A percentile compares a stretch with the other conserved stretches of the same genome.
phyloP scores from a whole-genome alignment of 1,140 invertebrate genomes.

The Rhizoglyphus robini region DNA sequence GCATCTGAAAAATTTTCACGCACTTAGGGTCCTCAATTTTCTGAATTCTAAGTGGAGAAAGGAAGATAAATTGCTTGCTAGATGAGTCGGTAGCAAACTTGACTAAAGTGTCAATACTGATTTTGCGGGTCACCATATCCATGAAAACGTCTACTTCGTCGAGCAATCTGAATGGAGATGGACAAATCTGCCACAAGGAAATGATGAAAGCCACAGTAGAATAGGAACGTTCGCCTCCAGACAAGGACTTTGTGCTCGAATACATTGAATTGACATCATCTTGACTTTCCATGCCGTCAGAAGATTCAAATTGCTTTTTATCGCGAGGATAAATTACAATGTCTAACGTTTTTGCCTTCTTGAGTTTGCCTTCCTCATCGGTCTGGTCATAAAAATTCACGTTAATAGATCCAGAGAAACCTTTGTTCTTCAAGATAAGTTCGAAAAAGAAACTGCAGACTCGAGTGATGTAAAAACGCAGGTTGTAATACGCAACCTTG shows the following conservation, averaged over 20 bases:
- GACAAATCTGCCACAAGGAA: conserved; percentile 76
- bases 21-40: background rate
- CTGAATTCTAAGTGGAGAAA: conserved; percentile 34
- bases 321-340: conserved; percentile 18
- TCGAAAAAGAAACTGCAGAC: background rate
- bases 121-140: conserved; percentile 40
- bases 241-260: conserved; percentile 44
- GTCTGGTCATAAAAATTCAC: background rate
- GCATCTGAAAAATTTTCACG: conserved; percentile 19
- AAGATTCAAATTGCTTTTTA: background rate
- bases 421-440: background rate
- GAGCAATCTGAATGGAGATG: conserved; percentile 82
- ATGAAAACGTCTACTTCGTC: conserved; percentile 99
- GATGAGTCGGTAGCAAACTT: conserved; percentile 30
- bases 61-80: conserved; percentile 36
- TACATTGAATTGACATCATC: conserved; percentile 25
- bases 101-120: conserved; percentile 36
- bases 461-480: background rate
- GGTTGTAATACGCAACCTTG: background rate
- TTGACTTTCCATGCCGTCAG: background rate
- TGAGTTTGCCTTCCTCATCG: background rate
- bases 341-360: conserved; percentile 20
- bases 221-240: conserved; percentile 88
- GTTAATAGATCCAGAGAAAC: background rate
- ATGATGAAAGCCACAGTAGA: conserved; percentile 86